Base-by-base conservation (phyloP, 1,140 invertebrate genomes). In the Cydia splendana region DNA sequence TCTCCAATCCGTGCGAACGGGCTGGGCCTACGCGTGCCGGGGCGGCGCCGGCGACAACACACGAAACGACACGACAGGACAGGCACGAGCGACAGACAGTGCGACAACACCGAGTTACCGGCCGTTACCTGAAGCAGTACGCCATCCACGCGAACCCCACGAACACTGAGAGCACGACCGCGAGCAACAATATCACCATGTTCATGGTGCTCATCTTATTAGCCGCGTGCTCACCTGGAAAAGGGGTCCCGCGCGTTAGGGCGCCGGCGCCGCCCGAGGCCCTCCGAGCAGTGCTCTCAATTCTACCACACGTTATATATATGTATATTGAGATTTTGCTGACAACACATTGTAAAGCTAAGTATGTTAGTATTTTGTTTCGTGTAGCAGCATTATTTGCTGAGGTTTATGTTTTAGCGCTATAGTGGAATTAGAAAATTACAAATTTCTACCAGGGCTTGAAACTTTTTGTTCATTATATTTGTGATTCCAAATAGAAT, bases 71-170 rank as follows among this genome's bases (percentile, higher is more conserved):
- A 88, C 85, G 85, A 90, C 86, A 90, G 86, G 85, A 86, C 85
- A 89, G 85, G 85, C 84, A 85, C 85, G 84, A 86, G 86, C 85
- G 82, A 87, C 82, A 85, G 79, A 87, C 84, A 87, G 86, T 86
- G 85, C 88, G 79, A 93, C 90, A 91, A 91, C 89, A 92, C 88
- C 86, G 84, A 91, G 87, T 86, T 91, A 90, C 90, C 88, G 87
- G 83, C 79, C 79, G 90, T 91, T 97, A 98, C 97, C 98, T 98
- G 97, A 98, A 98, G 95, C 97, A 98, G 95, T 97, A 96, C 91
- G 98, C 97, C 95, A 98, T 96, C 94, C 98, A 95, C 92, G 97
- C 97, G 96, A 98, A 98, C 95, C 96, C 96, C 95, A 98, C 96
- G 96, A 98, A 98, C 95, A 98, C 97, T 91, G 95, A 95, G 89